Conservation (phyloP, 2,797 vertebrate genomes). For the Myripristis jacobus region DNA sequence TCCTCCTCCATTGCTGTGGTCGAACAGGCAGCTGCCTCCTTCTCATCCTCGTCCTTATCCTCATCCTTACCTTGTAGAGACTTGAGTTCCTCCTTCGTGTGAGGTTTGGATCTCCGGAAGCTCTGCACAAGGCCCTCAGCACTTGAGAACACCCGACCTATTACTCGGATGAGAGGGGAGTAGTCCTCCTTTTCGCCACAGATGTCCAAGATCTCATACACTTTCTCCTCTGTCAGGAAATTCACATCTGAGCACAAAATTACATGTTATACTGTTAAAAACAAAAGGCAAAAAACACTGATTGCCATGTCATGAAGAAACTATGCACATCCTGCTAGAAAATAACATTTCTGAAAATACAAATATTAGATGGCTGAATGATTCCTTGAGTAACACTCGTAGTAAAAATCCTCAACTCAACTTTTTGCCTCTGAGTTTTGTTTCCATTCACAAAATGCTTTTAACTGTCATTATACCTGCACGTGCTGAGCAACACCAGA, state of each 20-base stretch:
- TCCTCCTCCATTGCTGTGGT: slow-evolving; percentile 92
- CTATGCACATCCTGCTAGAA: too few species aligned
- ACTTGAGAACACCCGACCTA: slow-evolving; percentile 96
- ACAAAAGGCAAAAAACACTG: background rate
- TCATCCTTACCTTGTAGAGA: slow-evolving; percentile 98
- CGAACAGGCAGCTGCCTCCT: slow-evolving; percentile 92
- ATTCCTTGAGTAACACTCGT: too few species aligned
- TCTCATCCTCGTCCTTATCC: slow-evolving; percentile 97
- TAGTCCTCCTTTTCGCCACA: slow-evolving; percentile 95
- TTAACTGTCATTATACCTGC: too few species aligned
- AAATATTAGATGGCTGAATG: too few species aligned
- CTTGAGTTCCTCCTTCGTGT: slow-evolving; percentile 98
- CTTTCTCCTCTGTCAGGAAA: slow-evolving; percentile 95
- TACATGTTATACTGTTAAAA: background rate
- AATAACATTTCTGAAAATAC: too few species aligned
- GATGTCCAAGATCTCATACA: slow-evolving; percentile 95
- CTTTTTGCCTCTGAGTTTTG: too few species aligned
- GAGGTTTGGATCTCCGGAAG: slow-evolving; percentile 93
- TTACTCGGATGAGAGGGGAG: slow-evolving; percentile 95
- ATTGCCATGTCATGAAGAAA: background rate
- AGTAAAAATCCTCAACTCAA: too few species aligned
- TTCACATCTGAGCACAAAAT: slow-evolving; percentile 86
- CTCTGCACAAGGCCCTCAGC: slow-evolving; percentile 97
- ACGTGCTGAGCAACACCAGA: too few species aligned
- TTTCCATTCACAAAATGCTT: too few species aligned